Conservation (phyloP, 2,113 vertebrate species). For the Trogon melanurus region DNA sequence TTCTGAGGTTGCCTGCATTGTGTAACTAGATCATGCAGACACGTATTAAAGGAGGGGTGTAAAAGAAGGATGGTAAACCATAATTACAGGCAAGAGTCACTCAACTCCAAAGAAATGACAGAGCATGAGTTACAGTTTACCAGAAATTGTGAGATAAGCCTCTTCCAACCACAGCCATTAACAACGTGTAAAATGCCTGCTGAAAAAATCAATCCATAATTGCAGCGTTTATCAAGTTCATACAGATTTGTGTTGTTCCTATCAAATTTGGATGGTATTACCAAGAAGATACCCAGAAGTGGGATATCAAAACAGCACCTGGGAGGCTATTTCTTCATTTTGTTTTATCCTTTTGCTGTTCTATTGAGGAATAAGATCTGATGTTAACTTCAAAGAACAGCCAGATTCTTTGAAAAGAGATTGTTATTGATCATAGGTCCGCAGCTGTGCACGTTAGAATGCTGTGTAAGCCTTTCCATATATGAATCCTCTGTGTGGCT, state of each 20-base stretch:
- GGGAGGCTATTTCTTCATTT: conserved; percentile 18
- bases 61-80: not conserved
- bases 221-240: conserved; percentile 52
- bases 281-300: not conserved
- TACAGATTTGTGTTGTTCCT: conserved; percentile 35
- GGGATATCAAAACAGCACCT: conserved; percentile 22
- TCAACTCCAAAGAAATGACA: not conserved
- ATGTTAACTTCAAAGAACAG: conserved; percentile 47
- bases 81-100: conserved; percentile 17
- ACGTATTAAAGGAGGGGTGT: not conserved
- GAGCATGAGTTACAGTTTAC: not conserved
- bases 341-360: not conserved
- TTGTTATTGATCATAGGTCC: conserved; percentile 33
- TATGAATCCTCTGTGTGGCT: not conserved
- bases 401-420: conserved; percentile 34
- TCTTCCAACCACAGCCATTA: conserved; percentile 24
- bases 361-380: conserved; percentile 3
- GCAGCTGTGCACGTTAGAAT: not conserved
- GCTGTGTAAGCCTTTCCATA: not conserved
- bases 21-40: not conserved
- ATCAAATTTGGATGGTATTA: conserved; percentile 14
- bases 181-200: not conserved
- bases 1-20: not conserved
- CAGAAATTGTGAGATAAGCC: conserved; percentile 39
- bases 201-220: conserved; percentile 50